These are phyloP conservation scores for Phortica magna DNA, from an alignment of 2,888 invertebrate genomes.

Conservation along the genomic window DNA sequence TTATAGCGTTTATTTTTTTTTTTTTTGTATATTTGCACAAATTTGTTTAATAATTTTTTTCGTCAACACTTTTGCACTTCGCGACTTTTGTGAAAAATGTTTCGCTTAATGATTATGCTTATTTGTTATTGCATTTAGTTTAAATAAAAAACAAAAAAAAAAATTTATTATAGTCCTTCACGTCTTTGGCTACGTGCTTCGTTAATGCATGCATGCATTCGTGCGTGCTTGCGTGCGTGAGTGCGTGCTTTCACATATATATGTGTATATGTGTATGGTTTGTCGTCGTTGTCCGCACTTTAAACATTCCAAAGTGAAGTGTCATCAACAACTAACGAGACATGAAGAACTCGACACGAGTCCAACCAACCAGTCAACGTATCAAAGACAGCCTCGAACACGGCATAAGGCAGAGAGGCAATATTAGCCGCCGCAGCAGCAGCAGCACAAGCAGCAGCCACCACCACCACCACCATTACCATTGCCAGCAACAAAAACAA, in stretches of 20 bases:
- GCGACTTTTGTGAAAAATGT: too few species aligned
- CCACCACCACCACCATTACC: conserved; percentile 52
- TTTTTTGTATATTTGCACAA: conserved; percentile 5
- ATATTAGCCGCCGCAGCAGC: neutral
- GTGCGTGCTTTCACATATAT: neutral
- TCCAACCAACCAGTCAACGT: conserved; percentile 70
- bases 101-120: too few species aligned
- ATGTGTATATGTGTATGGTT: neutral
- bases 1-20: conserved; percentile 31
- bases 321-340: conserved; percentile 78
- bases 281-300: conserved; percentile 65
- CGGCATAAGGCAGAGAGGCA: conserved; percentile 8
- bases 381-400: conserved; percentile 45
- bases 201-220: neutral
- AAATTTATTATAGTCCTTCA: neutral
- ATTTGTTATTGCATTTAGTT: neutral
- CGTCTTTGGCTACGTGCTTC: neutral
- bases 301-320: conserved; percentile 77
- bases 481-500: conserved; percentile 47
- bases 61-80: neutral
- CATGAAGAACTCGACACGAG: conserved; percentile 76
- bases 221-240: neutral
- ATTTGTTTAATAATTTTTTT: neutral
- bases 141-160: neutral
- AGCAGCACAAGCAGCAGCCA: conserved; percentile 1